A percentile compares a stretch with the other conserved stretches of the same genome.
These are phyloP conservation scores for Amblyornis subalaris DNA, from an alignment of 2,113 vertebrate genomes.

Conservation along the genomic window DNA sequence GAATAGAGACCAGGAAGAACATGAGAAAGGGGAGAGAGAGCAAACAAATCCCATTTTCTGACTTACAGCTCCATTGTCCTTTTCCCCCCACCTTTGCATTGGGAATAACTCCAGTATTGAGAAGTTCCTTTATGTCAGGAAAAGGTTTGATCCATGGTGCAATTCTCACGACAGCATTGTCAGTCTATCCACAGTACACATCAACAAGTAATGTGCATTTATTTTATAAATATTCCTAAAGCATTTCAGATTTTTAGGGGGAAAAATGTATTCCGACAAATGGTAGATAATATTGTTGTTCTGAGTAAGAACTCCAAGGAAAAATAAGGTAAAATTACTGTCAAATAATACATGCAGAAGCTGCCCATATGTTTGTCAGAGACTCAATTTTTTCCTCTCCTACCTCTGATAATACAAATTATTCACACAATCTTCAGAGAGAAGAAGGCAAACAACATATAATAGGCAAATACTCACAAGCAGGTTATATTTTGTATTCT, in stretches of 20 bases:
- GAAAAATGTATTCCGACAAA: not conserved
- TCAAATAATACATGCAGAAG: not conserved
- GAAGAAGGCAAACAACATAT: not conserved
- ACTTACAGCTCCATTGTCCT: not conserved
- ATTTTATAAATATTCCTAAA: not conserved
- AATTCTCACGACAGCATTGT: not conserved
- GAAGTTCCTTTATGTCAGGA: not conserved
- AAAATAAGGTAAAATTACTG: not conserved
- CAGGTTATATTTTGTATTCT: not conserved
- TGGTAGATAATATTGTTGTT: not conserved
- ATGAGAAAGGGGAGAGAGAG: not conserved
- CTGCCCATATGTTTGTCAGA: not conserved
- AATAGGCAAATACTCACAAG: not conserved
- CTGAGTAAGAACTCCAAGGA: fast-evolving
- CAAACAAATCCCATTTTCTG: constrained; percentile 7
- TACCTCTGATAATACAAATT: not conserved
- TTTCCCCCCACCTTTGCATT: not conserved
- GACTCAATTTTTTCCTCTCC: not conserved
- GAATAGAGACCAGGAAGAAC: not conserved
- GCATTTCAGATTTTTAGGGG: not conserved
- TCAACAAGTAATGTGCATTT: not conserved
- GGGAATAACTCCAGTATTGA: not conserved
- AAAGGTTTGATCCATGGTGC: not conserved
- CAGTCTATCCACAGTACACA: not conserved
- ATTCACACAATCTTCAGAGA: not conserved